phyloP scores from a whole-genome alignment of 1,140 invertebrate species.

The Prorops nasuta region DNA sequence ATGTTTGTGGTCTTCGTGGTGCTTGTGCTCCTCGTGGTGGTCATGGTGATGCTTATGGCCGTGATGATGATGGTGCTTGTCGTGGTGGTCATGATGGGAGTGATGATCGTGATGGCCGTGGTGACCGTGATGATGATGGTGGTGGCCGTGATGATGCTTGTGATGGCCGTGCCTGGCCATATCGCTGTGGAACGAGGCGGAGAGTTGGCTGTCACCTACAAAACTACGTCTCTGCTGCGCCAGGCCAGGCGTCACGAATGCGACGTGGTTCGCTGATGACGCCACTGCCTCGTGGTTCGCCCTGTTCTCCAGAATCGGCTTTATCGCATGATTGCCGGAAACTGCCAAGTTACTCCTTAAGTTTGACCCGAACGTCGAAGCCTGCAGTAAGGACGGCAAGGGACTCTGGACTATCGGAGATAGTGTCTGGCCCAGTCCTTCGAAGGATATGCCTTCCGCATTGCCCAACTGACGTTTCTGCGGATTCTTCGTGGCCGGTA shows the following conservation, averaged over 20 bases:
- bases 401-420: constrained; percentile 6
- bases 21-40: constrained; percentile 26
- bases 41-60: constrained; percentile 19
- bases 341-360: constrained; percentile 1
- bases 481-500: constrained; percentile 22
- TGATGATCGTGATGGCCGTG: constrained; percentile 20
- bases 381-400: neutral
- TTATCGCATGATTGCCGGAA: constrained; percentile 10
- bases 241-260: constrained; percentile 1
- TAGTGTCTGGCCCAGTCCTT: constrained; percentile 9
- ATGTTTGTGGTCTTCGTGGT: constrained; percentile 26
- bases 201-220: constrained; percentile 10
- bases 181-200: constrained; percentile 19
- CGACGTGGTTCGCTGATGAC: neutral
- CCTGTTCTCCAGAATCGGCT: neutral
- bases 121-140: constrained; percentile 19
- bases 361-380: constrained; percentile 3
- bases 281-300: neutral
- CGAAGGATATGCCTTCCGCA: constrained; percentile 16
- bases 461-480: constrained; percentile 35
- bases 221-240: constrained; percentile 12
- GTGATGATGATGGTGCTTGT: constrained; percentile 22
- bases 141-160: constrained; percentile 13
- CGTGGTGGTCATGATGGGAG: constrained; percentile 17
- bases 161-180: constrained; percentile 18